These are phyloP conservation scores for Varanus komodoensis DNA, from an alignment of 2,113 vertebrate species.

Conservation along the genomic window DNA sequence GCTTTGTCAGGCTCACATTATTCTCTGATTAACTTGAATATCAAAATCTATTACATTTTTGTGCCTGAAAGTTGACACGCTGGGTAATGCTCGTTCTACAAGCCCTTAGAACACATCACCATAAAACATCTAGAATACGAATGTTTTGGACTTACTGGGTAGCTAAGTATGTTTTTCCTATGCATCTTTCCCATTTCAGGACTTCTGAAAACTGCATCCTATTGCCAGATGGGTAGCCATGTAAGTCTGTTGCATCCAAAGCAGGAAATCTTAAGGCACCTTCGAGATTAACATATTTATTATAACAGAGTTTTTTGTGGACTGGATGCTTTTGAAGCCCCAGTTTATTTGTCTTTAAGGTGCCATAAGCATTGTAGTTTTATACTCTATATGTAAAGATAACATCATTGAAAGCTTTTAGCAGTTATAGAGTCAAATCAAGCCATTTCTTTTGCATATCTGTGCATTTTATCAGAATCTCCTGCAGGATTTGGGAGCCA, in stretches of 20 bases:
- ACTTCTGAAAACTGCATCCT: constrained; percentile 39
- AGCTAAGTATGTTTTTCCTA: constrained; percentile 50
- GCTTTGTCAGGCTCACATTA: constrained; percentile 66
- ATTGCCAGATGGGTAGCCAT: background rate
- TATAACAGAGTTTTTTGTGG: too few species aligned
- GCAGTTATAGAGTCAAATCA: background rate
- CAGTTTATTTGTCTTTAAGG: too few species aligned
- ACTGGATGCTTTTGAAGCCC: too few species aligned
- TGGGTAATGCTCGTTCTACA: constrained; percentile 57
- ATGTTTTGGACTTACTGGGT: background rate
- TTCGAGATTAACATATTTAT: too few species aligned
- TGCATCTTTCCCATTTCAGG: constrained; percentile 1
- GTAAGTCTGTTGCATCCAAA: too few species aligned
- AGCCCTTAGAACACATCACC: constrained; percentile 60
- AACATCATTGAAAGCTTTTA: background rate
- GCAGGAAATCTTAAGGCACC: too few species aligned
- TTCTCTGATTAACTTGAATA: constrained; percentile 72
- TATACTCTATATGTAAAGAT: background rate
- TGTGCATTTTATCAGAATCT: background rate
- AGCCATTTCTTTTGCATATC: background rate
- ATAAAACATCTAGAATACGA: constrained; percentile 55
- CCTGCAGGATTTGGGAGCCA: background rate
- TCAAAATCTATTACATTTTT: constrained; percentile 67
- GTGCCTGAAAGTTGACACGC: constrained; percentile 56
- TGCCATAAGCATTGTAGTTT: background rate